These are phyloP conservation scores for Clepsis dumicolana DNA, from an alignment of 2,888 invertebrate species.

Conservation along the genomic window DNA sequence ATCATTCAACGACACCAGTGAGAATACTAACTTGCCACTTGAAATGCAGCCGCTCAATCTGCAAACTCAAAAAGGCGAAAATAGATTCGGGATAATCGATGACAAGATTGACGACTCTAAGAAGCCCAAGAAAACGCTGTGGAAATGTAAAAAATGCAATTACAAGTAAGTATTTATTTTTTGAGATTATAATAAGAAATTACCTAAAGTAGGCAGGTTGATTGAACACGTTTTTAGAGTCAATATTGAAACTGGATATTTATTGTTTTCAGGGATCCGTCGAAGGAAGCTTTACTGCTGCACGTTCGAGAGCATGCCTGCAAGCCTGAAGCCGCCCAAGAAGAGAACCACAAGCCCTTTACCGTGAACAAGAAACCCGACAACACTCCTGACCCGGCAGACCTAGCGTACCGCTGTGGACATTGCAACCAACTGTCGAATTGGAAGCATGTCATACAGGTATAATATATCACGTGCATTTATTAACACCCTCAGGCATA, in stretches of 20 bases:
- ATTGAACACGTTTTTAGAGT: not conserved
- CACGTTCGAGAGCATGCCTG: constrained; percentile 78
- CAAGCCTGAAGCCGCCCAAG: constrained; percentile 14
- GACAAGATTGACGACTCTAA: constrained; percentile 67
- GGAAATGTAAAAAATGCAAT: constrained; percentile 96
- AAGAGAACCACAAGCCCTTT: constrained; percentile 44
- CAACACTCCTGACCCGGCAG: constrained; percentile 73
- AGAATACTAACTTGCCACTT: constrained; percentile 70
- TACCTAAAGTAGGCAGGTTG: not conserved
- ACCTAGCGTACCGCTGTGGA: constrained; percentile 89
- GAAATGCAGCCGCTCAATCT: constrained; percentile 88
- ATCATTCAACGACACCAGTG: constrained; percentile 78
- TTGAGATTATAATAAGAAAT: no score
- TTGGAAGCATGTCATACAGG: constrained; percentile 95
- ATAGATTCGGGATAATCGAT: constrained; percentile 62
- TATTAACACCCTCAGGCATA: not conserved
- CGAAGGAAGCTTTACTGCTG: constrained; percentile 78
- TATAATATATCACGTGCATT: constrained; percentile 70
- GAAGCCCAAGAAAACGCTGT: constrained; percentile 90
- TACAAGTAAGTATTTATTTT: constrained; percentile 88
- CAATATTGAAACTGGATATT: not conserved
- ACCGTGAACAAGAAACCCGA: constrained; percentile 65
- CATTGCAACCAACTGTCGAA: constrained; percentile 93
- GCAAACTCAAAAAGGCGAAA: constrained; percentile 73
- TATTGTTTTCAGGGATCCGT: constrained; percentile 72